phyloP scores from a whole-genome alignment of 2,113 vertebrate genomes.

The Aix galericulata region DNA sequence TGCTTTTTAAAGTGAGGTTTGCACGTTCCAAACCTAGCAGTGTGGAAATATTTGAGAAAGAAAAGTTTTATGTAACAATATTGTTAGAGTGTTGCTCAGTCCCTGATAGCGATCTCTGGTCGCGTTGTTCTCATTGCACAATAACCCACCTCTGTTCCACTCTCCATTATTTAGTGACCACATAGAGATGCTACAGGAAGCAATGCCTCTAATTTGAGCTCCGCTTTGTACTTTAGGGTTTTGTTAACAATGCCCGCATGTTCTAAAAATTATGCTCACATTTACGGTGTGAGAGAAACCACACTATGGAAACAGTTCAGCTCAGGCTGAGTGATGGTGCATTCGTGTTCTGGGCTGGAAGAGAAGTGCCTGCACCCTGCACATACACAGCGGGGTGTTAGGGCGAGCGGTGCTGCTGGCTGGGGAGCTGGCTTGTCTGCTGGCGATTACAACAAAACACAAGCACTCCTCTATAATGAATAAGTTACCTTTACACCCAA shows the following conservation, averaged over 20 bases:
- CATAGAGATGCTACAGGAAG: conserved; percentile 79
- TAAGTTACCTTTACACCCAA: background rate
- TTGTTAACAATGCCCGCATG: conserved; percentile 21
- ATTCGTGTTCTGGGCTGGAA: background rate
- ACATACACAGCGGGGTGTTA: background rate
- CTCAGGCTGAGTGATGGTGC: background rate
- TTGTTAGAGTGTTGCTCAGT: conserved; percentile 40
- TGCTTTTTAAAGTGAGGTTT: background rate
- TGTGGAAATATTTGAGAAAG: background rate
- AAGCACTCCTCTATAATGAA: rapidly evolving
- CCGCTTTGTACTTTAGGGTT: conserved; percentile 54
- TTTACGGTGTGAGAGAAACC: conserved; percentile 46
- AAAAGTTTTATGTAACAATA: conserved; percentile 2
- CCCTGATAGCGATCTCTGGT: conserved; percentile 73
- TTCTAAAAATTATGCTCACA: conserved; percentile 24
- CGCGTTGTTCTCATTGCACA: conserved; percentile 58
- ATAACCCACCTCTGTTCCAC: conserved; percentile 56
- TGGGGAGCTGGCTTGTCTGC: background rate
- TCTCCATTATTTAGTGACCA: conserved; percentile 74
- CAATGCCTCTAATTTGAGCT: conserved; percentile 72
- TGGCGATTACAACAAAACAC: background rate
- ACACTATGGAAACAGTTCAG: conserved; percentile 64
- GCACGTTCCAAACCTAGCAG: background rate
- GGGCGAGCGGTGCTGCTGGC: background rate
- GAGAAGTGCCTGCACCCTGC: background rate